These are phyloP conservation scores for Xyrauchen texanus DNA, from an alignment of 2,113 vertebrate genomes.

Conservation along the genomic window DNA sequence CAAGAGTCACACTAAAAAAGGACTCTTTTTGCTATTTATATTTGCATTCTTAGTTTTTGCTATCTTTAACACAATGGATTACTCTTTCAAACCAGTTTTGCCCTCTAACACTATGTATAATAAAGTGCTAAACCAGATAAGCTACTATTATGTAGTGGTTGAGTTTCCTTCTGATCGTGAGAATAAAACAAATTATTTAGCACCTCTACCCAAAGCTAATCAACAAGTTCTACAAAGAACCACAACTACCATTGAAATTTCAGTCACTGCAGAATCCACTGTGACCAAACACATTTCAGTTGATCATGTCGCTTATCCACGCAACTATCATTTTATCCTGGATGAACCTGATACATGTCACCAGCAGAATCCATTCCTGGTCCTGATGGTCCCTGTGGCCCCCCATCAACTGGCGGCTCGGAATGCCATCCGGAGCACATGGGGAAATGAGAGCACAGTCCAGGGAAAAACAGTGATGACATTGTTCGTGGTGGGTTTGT, in stretches of 20 bases:
- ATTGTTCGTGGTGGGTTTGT: slow-evolving; percentile 69
- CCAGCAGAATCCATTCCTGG: slow-evolving; percentile 71
- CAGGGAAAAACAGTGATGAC: slow-evolving; percentile 60
- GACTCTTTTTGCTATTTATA: slow-evolving; percentile 26
- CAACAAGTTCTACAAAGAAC: too few species aligned
- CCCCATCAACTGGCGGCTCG: slow-evolving; percentile 56
- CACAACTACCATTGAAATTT: too few species aligned
- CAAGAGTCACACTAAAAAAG: slow-evolving; percentile 1
- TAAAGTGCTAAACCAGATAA: too few species aligned
- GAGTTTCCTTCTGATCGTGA: too few species aligned
- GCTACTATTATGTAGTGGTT: too few species aligned
- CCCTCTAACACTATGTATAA: too few species aligned
- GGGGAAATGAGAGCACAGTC: slow-evolving; percentile 68
- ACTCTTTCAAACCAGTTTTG: not conserved
- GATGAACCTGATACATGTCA: slow-evolving; percentile 54
- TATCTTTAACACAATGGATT: not conserved
- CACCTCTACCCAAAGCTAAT: too few species aligned
- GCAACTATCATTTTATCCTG: slow-evolving; percentile 71
- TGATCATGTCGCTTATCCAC: slow-evolving; percentile 60
- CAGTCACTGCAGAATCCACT: not conserved
- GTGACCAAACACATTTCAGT: not conserved
- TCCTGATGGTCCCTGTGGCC: slow-evolving; percentile 73
- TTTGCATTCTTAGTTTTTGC: not conserved
- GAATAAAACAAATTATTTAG: too few species aligned
- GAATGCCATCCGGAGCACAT: slow-evolving; percentile 70